phyloP scores from a whole-genome alignment of 2,113 vertebrate genomes.

The Syrmaticus mikado region DNA sequence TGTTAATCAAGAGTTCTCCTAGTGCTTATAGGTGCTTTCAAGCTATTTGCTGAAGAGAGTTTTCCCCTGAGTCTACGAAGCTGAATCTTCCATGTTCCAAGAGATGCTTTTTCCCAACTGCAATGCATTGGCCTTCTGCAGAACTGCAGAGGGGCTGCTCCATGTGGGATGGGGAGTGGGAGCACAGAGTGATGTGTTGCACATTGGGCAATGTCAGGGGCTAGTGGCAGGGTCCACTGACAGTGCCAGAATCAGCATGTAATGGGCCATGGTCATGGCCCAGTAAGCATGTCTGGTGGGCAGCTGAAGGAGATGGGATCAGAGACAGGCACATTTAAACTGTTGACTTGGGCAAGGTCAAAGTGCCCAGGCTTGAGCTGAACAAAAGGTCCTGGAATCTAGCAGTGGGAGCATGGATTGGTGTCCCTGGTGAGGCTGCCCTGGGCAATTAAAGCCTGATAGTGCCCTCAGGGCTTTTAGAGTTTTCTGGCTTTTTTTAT shows the following conservation, averaged over 20 bases:
- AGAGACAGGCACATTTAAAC: not conserved
- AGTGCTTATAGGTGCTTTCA: not conserved
- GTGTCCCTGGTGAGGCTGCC: not conserved
- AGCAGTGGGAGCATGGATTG: not conserved
- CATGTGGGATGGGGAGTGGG: not conserved
- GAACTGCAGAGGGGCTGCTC: not conserved
- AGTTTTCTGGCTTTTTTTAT: not conserved
- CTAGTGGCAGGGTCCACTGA: too few relatives aligned
- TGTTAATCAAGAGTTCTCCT: not conserved
- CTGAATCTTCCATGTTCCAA: not conserved
- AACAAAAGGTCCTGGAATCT: not conserved
- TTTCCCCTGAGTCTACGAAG: not conserved
- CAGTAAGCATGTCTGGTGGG: rapidly evolving
- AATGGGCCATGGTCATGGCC: too few relatives aligned
- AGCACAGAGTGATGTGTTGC: not conserved
- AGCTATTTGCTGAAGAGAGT: not conserved
- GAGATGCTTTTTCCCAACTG: not conserved
- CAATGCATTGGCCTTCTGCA: rapidly evolving
- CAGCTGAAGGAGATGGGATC: not conserved
- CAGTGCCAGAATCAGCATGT: not conserved
- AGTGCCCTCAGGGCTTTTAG: not conserved
- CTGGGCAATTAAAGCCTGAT: not conserved
- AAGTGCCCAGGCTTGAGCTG: not conserved
- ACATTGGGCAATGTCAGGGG: too few relatives aligned
- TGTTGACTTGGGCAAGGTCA: not conserved